phyloP scores from a whole-genome alignment of 2,113 vertebrate genomes.

The Ptilorrhoa leucosticta region DNA sequence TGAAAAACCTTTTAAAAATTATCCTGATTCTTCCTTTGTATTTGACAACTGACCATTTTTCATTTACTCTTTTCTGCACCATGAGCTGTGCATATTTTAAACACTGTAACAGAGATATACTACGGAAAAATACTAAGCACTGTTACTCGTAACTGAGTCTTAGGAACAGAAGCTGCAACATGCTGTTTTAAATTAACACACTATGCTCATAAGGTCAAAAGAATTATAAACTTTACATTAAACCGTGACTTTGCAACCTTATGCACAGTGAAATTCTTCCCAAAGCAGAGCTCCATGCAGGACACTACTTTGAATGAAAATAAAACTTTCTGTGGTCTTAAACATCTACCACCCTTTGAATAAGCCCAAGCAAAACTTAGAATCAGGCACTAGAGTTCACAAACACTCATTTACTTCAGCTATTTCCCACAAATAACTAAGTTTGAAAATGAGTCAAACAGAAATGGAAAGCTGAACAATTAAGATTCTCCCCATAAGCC shows the following conservation, averaged over 20 bases:
- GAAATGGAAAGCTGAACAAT: slow-evolving; percentile 76
- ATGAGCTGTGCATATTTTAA: neutral
- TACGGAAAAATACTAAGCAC: neutral
- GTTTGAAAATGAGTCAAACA: slow-evolving; percentile 70
- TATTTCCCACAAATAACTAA: slow-evolving; percentile 65
- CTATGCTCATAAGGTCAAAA: neutral
- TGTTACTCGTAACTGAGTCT: neutral
- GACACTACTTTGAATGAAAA: neutral
- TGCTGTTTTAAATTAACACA: neutral
- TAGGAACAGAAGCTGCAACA: neutral
- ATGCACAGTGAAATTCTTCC: neutral
- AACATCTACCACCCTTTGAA: neutral
- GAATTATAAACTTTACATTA: neutral
- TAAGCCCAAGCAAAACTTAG: neutral
- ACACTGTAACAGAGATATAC: neutral
- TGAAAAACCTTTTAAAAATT: neutral
- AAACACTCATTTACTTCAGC: slow-evolving; percentile 61
- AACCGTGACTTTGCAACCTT: neutral
- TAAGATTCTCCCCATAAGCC: slow-evolving; percentile 78
- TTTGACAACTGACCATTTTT: neutral
- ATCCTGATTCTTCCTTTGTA: neutral
- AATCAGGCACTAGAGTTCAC: slow-evolving; percentile 34
- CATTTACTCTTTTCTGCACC: neutral
- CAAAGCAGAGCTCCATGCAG: neutral
- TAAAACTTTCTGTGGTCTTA: neutral